Conservation (phyloP, 2,888 invertebrate species). For the Agonopterix arenella region DNA sequence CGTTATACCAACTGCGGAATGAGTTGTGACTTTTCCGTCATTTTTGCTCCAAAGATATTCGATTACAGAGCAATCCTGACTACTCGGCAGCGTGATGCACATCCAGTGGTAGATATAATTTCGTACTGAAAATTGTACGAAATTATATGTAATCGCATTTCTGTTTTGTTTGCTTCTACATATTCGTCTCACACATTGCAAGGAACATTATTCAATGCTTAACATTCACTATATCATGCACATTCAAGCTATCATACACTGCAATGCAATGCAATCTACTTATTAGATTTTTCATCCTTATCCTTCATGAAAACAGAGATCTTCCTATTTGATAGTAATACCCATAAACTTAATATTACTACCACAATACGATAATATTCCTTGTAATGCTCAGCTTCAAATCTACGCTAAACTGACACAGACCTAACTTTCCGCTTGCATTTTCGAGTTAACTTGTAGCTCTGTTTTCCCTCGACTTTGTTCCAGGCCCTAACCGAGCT, state of each 20-base stretch:
- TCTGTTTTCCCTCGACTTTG: slow-evolving; percentile 74
- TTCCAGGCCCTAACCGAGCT: slow-evolving; percentile 78
- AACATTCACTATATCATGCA: slow-evolving; percentile 2
- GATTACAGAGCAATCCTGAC: too few species aligned
- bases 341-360: too few species aligned
- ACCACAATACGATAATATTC: slow-evolving; percentile 46
- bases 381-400: slow-evolving; percentile 60
- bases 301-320: not conserved
- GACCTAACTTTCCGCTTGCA: slow-evolving; percentile 67
- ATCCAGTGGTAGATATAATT: slow-evolving; percentile 28
- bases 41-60: slow-evolving; percentile 13
- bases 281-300: not conserved
- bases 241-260: slow-evolving; percentile 10
- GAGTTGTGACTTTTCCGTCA: slow-evolving; percentile 30
- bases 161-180: slow-evolving; percentile 49
- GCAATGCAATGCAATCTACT: not conserved
- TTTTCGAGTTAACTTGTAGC: slow-evolving; percentile 68
- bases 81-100: slow-evolving; percentile 22
- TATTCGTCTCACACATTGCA: slow-evolving; percentile 56
- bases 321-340: too few species aligned
- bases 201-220: slow-evolving; percentile 64
- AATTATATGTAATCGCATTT: slow-evolving; percentile 30
- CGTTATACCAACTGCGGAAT: slow-evolving; percentile 21
- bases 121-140: slow-evolving; percentile 13
- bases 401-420: slow-evolving; percentile 48